Evolutionary conservation across 2,888 invertebrate genomes (phyloP).

Genomic region (Buathra laborator): DNA sequence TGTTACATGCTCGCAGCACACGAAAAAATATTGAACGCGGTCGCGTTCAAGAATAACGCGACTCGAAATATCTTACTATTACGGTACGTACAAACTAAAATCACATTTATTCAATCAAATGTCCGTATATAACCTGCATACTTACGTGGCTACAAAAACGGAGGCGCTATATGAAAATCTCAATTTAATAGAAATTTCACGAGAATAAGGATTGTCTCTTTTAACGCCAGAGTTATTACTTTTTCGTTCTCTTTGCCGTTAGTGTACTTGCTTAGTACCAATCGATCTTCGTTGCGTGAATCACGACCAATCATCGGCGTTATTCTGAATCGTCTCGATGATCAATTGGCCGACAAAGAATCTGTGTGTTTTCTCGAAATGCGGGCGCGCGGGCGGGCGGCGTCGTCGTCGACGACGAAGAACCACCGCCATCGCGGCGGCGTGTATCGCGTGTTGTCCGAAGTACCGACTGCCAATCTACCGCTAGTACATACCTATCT

Average conservation of each 20-base stretch:
- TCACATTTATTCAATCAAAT: background rate
- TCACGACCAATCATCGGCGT: conserved; percentile 21
- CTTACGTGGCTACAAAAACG: background rate
- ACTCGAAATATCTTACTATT: background rate
- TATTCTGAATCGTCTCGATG: conserved; percentile 4
- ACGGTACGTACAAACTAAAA: background rate
- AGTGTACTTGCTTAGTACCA: conserved; percentile 2
- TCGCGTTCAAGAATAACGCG: background rate
- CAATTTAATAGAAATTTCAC: background rate
- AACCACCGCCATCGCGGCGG: too few species aligned
- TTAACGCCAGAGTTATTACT: background rate
- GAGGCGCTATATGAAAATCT: background rate
- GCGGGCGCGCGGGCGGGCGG: too few species aligned
- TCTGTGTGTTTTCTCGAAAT: background rate
- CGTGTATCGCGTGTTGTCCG: background rate
- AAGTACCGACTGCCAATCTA: conserved; percentile 3
- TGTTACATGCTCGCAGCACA: background rate
- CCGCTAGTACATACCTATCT: background rate
- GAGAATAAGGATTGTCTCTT: background rate
- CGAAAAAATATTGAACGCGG: background rate
- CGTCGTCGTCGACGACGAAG: background rate
- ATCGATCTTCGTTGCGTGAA: conserved; percentile 9
- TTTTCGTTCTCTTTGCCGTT: conserved; percentile 1
- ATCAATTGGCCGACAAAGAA: background rate
- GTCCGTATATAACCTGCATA: conserved; percentile 6